Evolutionary conservation across 2,888 invertebrate species (phyloP), one percentile per base, ranked within the genome.

Genomic region (Caenorhabditis panamensis): DNA sequence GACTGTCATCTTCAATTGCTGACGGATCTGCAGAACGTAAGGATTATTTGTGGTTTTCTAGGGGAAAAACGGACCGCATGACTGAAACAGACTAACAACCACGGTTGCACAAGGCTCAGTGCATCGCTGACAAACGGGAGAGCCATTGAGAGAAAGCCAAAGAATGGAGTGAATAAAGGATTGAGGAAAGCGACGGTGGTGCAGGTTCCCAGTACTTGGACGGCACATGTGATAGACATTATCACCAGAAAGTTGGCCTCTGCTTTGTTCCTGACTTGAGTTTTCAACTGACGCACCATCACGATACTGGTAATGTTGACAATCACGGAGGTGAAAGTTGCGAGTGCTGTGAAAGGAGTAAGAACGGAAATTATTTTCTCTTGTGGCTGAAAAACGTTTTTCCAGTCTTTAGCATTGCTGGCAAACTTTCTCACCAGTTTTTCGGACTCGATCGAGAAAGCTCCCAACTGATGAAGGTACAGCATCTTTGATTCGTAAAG

Each of bases 71-170:
- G n/a, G 3, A 58, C 67, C 18, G 58, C n/a, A 22, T 22, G 16
- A 58, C 67, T 67, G 49, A 67, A 67, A 16, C 36, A 13, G 1
- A 62, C 22, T 20, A 69, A 22, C 5, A 69, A 11, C 61, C 61
- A 69, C 1, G 69, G 69, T 28, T 69, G 69, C 8, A 61, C 36
- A 11, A 69, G 31, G 44, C 41, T 20, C 18, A 69, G 8, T 26
- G 41, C 64, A 28, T 73, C 73, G 24, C 64, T 73, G 51, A 64
- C 64, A n/a, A 28, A 64, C 13, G 73, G 73, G 9, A 64, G 58
- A 9, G 26, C 26, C 0, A 20, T 4, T 13, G n/a, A 47, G 11
- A 63, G 47, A 0, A 64, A 4, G 9, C 8, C 18, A 22, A 59
- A 51, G 16, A 64, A 47, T 2, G 56, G 36, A 18, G 20, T 18